phyloP scores from a whole-genome alignment of 2,797 vertebrate genomes.

The Channallabes apus region DNA sequence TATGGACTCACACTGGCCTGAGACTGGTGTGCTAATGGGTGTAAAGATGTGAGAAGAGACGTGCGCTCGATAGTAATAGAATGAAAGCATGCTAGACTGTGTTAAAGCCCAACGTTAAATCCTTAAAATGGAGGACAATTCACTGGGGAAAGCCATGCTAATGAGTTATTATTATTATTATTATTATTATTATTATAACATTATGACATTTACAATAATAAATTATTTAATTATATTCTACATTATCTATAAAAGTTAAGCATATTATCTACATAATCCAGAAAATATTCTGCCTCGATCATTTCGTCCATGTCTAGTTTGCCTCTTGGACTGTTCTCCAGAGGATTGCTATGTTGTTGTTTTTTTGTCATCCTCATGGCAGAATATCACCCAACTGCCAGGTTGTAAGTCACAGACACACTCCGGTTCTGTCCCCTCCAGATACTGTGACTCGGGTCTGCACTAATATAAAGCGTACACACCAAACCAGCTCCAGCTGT shows the following conservation, averaged over 20 bases:
- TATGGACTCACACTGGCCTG: not conserved
- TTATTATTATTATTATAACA: not conserved
- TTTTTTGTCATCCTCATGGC: not conserved
- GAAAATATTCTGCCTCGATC: not conserved
- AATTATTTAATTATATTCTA: not conserved
- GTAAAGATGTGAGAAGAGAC: constrained; percentile 1
- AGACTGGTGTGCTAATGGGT: constrained; percentile 15
- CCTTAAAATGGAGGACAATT: not conserved
- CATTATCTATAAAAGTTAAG: not conserved
- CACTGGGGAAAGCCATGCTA: not conserved
- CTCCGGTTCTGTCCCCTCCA: not conserved
- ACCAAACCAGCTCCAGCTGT: not conserved
- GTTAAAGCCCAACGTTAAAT: not conserved
- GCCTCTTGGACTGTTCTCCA: not conserved
- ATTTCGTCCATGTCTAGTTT: not conserved
- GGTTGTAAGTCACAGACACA: not conserved
- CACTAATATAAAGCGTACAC: not conserved
- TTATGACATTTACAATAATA: not conserved
- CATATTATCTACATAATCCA: not conserved
- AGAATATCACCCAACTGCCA: not conserved
- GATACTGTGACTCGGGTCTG: not conserved
- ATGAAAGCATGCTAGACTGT: not conserved
- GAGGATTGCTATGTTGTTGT: not conserved
- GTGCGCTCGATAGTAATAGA: not conserved
- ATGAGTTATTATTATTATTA: not conserved